Base-by-base conservation (phyloP, 2,113 vertebrate species). In the Anoplopoma fimbria region DNA sequence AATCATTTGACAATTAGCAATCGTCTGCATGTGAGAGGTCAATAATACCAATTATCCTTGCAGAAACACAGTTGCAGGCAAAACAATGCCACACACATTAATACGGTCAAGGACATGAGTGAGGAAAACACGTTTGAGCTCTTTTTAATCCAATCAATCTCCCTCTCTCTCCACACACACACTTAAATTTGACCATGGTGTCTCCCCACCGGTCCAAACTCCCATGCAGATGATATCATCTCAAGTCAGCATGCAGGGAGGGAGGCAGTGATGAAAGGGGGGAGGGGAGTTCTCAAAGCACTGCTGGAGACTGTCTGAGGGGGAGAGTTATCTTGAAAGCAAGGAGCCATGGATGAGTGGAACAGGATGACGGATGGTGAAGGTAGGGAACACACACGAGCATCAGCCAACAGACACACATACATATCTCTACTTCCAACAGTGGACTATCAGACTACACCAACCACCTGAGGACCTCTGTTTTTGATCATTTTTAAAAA, bases 291-390 rank as follows among this genome's bases (percentile, higher is more conserved):
- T 57, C 79, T 86, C 65, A 75, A 77, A 36, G 64, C 81, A 27
- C 82, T 60, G 70, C 75, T 45, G 77, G 79, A 89, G 85, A 75
- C 40, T 14, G 71, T 87, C 83, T 82, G 83, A 77, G 81, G 67
- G 68, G 62, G 80, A 86, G 82, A 77, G 40, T 86, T 83, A 87
- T 90, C 88, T 84, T 57, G 12, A 73, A 85, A 88, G 76, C 85
- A 88, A 88, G 82, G 81, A 83, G 77, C 71, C 87, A 85, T 86
- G 87, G 87, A 90, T 80, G 90, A 87, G 79, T 67, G 49, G 77
- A 83, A 62, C 40, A 65, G 83, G 80, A 81, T 83, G 88, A 85
- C 2, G 68, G 42, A 88, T 81, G 79, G 49, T 9, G 29, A 75
- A 78, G 77, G 82, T 62, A 81, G 64, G 29, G 38, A 71, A 82